phyloP scores from a whole-genome alignment of 2,888 invertebrate species.

The Scaptomyza reducta region DNA sequence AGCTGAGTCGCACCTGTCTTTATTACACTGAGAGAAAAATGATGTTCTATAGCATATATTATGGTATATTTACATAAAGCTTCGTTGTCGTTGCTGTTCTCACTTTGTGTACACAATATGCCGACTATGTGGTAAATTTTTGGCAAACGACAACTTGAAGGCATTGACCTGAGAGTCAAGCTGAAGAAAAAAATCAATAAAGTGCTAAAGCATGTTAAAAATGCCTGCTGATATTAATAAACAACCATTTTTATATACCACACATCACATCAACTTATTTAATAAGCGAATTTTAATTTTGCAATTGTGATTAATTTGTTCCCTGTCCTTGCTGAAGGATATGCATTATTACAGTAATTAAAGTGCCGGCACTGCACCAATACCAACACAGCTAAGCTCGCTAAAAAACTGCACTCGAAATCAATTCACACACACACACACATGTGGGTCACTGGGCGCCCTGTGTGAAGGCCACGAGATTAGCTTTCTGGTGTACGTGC shows the following conservation, averaged over 20 bases:
- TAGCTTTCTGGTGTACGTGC: conserved; percentile 9
- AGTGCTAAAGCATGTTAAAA: neutral
- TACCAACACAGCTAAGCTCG: conserved; percentile 7
- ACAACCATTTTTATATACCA: neutral
- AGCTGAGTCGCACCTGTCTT: conserved; percentile 8
- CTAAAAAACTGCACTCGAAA: conserved; percentile 2
- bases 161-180: conserved; percentile 8
- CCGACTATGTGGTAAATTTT: neutral
- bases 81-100: too few relatives aligned
- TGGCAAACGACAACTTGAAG: neutral
- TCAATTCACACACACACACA: conserved; percentile 16
- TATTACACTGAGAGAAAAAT: neutral
- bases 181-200: conserved; percentile 6
- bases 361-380: conserved; percentile 47
- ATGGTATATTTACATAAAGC: too few relatives aligned
- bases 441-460: conserved; percentile 53
- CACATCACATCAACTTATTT: neutral
- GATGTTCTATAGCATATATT: too few relatives aligned
- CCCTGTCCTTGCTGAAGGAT: conserved; percentile 65
- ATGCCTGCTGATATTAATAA: neutral
- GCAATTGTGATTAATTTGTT: conserved; percentile 2
- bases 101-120: conserved; percentile 14
- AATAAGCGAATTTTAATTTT: too few relatives aligned
- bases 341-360: conserved; percentile 27
- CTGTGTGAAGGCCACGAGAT: conserved; percentile 40